A percentile compares a stretch with the other conserved stretches of the same genome.
Conservation (phyloP, 2,113 vertebrate species). For the Tragelaphus strepsiceros region DNA sequence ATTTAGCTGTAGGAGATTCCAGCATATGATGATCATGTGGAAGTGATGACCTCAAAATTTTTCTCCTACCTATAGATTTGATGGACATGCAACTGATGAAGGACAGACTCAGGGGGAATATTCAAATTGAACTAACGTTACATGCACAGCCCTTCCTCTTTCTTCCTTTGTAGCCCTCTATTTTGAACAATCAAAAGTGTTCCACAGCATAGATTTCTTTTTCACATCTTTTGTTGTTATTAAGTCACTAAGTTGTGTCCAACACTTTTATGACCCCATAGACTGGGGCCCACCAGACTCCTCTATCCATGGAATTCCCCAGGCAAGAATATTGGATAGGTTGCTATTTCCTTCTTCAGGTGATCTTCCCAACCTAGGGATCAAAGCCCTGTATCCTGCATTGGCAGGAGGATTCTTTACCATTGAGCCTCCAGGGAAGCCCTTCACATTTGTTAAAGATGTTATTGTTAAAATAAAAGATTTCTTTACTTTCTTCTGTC, state of each 20-base stretch:
- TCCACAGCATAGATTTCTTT: neutral
- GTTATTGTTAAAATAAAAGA: neutral
- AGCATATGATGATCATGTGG: neutral
- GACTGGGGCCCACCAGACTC: neutral
- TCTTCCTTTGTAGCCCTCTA: neutral
- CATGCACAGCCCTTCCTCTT: neutral
- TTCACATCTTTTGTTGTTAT: neutral
- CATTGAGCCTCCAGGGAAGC: neutral
- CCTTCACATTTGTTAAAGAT: neutral
- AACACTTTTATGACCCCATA: neutral
- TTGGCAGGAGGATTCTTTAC: neutral
- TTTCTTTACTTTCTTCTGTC: neutral
- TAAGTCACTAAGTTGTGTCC: neutral
- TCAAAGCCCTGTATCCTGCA: neutral
- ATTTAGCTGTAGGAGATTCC: neutral
- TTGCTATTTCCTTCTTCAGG: neutral
- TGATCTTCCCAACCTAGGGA: neutral
- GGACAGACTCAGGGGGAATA: neutral
- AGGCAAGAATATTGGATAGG: neutral
- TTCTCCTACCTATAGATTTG: neutral
- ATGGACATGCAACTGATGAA: neutral
- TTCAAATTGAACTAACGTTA: neutral
- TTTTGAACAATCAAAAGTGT: neutral
- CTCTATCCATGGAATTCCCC: neutral
- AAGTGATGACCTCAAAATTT: neutral